These are phyloP conservation scores for Ceratothoa steindachneri DNA, from an alignment of 2,888 invertebrate genomes.

Conservation along the genomic window DNA sequence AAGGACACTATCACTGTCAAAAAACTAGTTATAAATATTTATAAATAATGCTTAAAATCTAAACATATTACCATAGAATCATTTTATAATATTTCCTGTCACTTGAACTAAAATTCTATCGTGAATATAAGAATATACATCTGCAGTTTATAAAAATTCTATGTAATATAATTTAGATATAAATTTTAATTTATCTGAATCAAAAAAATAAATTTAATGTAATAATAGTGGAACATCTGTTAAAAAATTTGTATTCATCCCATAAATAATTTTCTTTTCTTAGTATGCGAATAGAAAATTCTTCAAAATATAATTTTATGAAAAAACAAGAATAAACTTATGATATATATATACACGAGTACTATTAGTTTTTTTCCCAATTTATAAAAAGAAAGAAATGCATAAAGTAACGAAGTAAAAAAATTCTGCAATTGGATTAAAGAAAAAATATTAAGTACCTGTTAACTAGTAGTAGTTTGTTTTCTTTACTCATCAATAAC, in stretches of 20 bases:
- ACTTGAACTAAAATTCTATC: neutral
- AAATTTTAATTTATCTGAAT: neutral
- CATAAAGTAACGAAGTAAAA: no score
- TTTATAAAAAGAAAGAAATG: no score
- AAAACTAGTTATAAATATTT: neutral
- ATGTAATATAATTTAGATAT: neutral
- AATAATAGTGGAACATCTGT: neutral
- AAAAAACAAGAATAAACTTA: no score
- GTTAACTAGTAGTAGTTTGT: no score
- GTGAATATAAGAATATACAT: neutral
- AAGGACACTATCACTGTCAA: neutral
- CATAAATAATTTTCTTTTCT: neutral
- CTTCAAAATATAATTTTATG: neutral
- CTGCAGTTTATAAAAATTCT: neutral
- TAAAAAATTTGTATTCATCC: neutral
- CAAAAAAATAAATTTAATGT: neutral
- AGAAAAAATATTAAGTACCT: no score
- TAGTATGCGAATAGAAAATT: neutral
- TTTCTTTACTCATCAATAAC: no score
- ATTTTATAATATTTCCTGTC: neutral
- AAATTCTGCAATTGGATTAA: no score
- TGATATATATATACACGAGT: no score
- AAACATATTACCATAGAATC: neutral
- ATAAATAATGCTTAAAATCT: neutral
- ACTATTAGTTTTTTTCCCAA: no score